Base-by-base conservation (phyloP, 2,113 vertebrate species). In the Salvelinus alpinus region DNA sequence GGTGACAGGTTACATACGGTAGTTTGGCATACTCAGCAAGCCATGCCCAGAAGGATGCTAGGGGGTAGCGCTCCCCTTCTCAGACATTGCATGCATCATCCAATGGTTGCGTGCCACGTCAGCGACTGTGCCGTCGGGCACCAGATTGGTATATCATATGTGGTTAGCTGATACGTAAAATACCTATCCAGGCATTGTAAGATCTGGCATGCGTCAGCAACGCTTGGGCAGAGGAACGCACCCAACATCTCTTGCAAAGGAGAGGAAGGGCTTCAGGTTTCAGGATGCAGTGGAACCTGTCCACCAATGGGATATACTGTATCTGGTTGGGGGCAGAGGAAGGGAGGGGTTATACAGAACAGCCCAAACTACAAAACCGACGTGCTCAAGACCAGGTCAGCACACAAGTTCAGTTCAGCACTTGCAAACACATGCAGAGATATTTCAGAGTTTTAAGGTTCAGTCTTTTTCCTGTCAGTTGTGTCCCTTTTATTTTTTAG, bases 381-480 rank as follows among this genome's bases (percentile, higher is more conserved):
- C 51, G 84, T 90, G 92, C 91, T 88, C 80, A 74, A 82, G 88
- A 84, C 84, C 84, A 16, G 72, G 76, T 92, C 78, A 79, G 85
- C 87, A 88, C 88, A 77, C 87, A 80, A 20, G 80, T 85, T 79
- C 70, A 75, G 70, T 70, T 90, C 82, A 85, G 87, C 88, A 88
- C 86, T 92, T 90, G 86, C 85, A 82, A 86, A 88, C 77, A 93
- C 93, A 94, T 94, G 94, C 94, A 93, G 82, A 89, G 85, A 85
- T 74, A 87, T 88, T 78, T 87, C 75, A 76, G 81, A 74, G 81
- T 85, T 20, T 80, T 71, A 24, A 48, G 70, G 73, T 80, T 85
- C 75, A 65, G 87, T 87, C 82, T 69, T 80, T 84, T 80, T 24
- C 82, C 51, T 82, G 70, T 27, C 3, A 25, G 74, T 12, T 73